phyloP scores from a whole-genome alignment of 2,888 invertebrate genomes.

The Stenichneumon culpator region DNA sequence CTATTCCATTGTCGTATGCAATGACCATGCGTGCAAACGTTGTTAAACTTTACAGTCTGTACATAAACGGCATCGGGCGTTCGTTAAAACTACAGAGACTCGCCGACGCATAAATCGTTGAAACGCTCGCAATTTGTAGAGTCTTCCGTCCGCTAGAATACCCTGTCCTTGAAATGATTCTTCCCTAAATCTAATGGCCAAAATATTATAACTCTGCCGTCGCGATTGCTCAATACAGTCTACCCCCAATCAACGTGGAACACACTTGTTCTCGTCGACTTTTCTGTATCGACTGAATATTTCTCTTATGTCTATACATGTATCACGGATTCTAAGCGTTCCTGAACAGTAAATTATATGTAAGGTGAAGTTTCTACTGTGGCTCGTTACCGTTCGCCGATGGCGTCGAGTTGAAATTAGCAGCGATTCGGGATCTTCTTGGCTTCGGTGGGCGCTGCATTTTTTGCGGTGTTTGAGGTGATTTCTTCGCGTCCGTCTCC shows the following conservation, averaged over 20 bases:
- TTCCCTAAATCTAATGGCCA: slow-evolving; percentile 9
- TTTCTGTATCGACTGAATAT: slow-evolving; percentile 16
- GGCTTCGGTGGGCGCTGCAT: slow-evolving; percentile 75
- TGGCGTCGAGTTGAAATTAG: slow-evolving; percentile 80
- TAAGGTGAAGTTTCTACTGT: slow-evolving; percentile 67
- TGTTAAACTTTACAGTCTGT: slow-evolving; percentile 62
- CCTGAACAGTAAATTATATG: slow-evolving; percentile 46
- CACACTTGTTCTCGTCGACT: slow-evolving; percentile 3
- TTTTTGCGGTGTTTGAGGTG: slow-evolving; percentile 72
- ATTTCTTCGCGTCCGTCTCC: slow-evolving; percentile 62
- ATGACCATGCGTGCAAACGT: slow-evolving; percentile 45
- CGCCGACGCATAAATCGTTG: slow-evolving; percentile 25
- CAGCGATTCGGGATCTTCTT: slow-evolving; percentile 83
- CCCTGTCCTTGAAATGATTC: slow-evolving; percentile 4
- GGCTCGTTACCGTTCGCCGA: slow-evolving; percentile 74
- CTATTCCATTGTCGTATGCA: slow-evolving; percentile 41
- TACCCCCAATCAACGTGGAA: slow-evolving; percentile 12
- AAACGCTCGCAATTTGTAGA: neutral
- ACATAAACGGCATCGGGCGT: slow-evolving; percentile 43
- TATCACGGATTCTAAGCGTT: slow-evolving; percentile 55
- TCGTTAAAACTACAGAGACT: slow-evolving; percentile 48
- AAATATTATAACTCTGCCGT: slow-evolving; percentile 40
- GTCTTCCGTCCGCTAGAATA: slow-evolving; percentile 21
- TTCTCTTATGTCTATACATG: slow-evolving; percentile 46
- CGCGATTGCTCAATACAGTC: slow-evolving; percentile 33